Conservation (phyloP, 1,140 invertebrate genomes). For the Heliothis virescens region DNA sequence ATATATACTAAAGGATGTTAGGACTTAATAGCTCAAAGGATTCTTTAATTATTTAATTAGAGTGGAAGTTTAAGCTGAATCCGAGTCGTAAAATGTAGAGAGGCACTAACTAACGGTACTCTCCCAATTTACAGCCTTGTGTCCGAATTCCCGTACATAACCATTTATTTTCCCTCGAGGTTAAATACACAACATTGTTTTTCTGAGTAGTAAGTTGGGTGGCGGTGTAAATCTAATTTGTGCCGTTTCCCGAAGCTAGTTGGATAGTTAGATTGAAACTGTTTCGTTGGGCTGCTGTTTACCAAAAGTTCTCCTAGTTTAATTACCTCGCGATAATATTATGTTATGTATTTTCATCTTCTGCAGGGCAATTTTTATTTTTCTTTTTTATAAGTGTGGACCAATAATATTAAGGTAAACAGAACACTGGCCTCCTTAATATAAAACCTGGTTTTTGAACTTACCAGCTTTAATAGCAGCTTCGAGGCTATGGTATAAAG, state of each 20-base stretch:
- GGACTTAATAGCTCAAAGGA: too few species aligned
- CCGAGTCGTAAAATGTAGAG: not conserved
- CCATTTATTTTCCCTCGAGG: conserved; percentile 11
- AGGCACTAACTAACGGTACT: not conserved
- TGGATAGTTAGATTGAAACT: conserved; percentile 29
- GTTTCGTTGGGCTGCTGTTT: not conserved
- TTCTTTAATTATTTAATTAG: too few species aligned
- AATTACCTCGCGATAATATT: conserved; percentile 23
- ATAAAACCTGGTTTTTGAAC: too few species aligned
- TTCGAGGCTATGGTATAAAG: too few species aligned
- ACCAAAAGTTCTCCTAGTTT: conserved; percentile 12
- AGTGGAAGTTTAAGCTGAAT: too few species aligned
- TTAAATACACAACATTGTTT: conserved; percentile 6
- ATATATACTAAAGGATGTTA: too few species aligned
- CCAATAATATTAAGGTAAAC: too few species aligned
- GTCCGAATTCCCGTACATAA: not conserved
- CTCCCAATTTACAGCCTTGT: not conserved
- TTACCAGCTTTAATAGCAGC: too few species aligned
- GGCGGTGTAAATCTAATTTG: conserved; percentile 38
- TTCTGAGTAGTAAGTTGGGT: conserved; percentile 19
- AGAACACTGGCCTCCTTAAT: too few species aligned
- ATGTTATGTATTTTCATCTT: not conserved
- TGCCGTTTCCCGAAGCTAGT: not conserved
- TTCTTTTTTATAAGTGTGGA: not conserved
- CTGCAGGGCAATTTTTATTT: not conserved